phyloP scores from a whole-genome alignment of 2,113 vertebrate genomes.

The Columba janthina region DNA sequence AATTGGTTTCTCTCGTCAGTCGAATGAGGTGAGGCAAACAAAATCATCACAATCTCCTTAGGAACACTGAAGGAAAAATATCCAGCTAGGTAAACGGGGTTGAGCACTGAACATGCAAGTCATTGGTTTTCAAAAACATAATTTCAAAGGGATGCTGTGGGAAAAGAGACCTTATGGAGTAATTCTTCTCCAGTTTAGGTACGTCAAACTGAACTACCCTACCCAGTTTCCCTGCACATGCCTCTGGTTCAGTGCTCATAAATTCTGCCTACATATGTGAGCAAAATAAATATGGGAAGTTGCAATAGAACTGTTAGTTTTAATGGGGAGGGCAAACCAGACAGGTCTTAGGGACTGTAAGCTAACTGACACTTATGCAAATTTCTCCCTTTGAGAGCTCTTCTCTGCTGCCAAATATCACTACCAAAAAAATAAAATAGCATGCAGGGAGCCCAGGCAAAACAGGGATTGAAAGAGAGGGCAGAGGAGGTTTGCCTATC shows the following conservation, averaged over 20 bases:
- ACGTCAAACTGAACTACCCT: not conserved
- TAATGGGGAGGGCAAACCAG: not conserved
- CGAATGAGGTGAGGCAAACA: conserved; percentile 36
- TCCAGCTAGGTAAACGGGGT: conserved; percentile 22
- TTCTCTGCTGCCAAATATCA: conserved; percentile 6
- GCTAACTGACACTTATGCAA: not conserved
- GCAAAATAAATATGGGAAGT: not conserved
- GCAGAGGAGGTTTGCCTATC: not conserved
- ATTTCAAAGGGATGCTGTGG: conserved; percentile 25
- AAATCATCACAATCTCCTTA: conserved; percentile 2
- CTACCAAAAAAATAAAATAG: not conserved
- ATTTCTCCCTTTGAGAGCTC: not conserved
- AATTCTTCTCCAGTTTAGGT: conserved; percentile 1
- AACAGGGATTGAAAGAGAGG: not conserved
- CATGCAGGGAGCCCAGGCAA: not conserved
- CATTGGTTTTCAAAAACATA: conserved; percentile 28
- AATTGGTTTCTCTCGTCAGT: conserved; percentile 12
- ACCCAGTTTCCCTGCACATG: not conserved
- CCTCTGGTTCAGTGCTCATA: not conserved
- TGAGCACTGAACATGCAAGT: not conserved
- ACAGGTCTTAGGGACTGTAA: not conserved
- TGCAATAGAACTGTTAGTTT: not conserved
- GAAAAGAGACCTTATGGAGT: not conserved
- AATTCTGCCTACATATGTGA: not conserved
- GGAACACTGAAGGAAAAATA: conserved; percentile 11